phyloP scores from a whole-genome alignment of 1,140 invertebrate genomes.

The Agraylea sexmaculata region DNA sequence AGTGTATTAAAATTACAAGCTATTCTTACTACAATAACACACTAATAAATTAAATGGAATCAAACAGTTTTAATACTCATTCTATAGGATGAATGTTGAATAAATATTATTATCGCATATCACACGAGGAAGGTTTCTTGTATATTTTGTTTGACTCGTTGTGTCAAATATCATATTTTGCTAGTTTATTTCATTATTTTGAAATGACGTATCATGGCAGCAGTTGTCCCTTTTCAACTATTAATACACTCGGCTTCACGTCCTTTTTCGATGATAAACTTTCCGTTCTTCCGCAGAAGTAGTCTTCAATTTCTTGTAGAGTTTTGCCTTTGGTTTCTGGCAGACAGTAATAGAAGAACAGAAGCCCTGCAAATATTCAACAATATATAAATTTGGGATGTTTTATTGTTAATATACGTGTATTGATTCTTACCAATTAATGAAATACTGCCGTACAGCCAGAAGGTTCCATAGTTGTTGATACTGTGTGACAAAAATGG shows the following conservation, averaged over 20 bases:
- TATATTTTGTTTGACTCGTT: too few relatives aligned
- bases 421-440: slow-evolving; percentile 42
- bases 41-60: too few relatives aligned
- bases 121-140: too few relatives aligned
- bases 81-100: too few relatives aligned
- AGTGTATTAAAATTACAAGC: too few relatives aligned
- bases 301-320: slow-evolving; percentile 67
- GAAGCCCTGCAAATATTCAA: slow-evolving; percentile 30
- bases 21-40: too few relatives aligned
- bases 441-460: slow-evolving; percentile 51
- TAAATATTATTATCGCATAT: too few relatives aligned
- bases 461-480: slow-evolving; percentile 47
- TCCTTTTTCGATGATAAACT: slow-evolving; percentile 24
- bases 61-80: too few relatives aligned
- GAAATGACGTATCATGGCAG: slow-evolving; percentile 11
- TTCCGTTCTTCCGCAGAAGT: slow-evolving; percentile 45
- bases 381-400: too few relatives aligned
- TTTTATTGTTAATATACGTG: too few relatives aligned
- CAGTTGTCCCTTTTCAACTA: slow-evolving; percentile 18
- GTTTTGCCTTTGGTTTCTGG: slow-evolving; percentile 73
- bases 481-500: slow-evolving; percentile 40
- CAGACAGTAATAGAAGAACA: slow-evolving; percentile 51
- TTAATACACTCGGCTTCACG: slow-evolving; percentile 12
- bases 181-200: not conserved
- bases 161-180: not conserved